Evolutionary conservation across 2,113 vertebrate species (phyloP).

Genomic region (Passer domesticus): DNA sequence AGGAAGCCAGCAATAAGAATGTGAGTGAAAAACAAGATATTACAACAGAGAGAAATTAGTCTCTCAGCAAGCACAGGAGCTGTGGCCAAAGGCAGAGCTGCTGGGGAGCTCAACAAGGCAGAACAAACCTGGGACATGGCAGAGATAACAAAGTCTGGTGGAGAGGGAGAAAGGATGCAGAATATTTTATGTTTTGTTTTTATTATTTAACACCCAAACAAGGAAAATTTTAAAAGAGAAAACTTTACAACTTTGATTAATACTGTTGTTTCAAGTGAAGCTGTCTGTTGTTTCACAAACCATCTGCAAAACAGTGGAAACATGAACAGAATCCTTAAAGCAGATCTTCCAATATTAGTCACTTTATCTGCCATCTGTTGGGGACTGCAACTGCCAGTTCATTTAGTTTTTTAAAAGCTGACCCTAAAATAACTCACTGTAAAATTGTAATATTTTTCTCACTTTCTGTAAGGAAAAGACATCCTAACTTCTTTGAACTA

Average conservation of each 20-base stretch:
- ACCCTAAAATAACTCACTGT: slow-evolving; percentile 33
- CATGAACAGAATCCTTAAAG: slow-evolving; percentile 50
- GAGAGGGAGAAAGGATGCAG: neutral
- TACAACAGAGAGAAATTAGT: neutral
- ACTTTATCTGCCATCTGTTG: slow-evolving; percentile 26
- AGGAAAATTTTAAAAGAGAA: neutral
- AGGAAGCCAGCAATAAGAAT: neutral
- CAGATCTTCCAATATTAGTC: slow-evolving; percentile 28
- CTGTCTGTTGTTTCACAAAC: slow-evolving; percentile 39
- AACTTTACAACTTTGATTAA: slow-evolving; percentile 27
- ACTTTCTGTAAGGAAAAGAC: neutral
- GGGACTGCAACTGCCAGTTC: neutral
- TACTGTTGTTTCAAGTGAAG: slow-evolving; percentile 43
- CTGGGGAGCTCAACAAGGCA: neutral
- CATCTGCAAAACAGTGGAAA: slow-evolving; percentile 64
- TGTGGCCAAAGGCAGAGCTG: neutral
- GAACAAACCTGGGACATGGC: fast-evolving
- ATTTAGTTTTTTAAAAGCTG: slow-evolving; percentile 7
- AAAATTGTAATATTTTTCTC: neutral
- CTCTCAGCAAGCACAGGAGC: neutral
- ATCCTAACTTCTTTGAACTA: neutral
- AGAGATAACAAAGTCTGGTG: neutral
- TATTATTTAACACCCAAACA: neutral
- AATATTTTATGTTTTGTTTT: neutral
- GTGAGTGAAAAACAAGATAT: neutral